Percentiles rank a stretch among this genome's conserved stretches.
phyloP scores from a whole-genome alignment of 2,113 vertebrate genomes.

The Columba livia region DNA sequence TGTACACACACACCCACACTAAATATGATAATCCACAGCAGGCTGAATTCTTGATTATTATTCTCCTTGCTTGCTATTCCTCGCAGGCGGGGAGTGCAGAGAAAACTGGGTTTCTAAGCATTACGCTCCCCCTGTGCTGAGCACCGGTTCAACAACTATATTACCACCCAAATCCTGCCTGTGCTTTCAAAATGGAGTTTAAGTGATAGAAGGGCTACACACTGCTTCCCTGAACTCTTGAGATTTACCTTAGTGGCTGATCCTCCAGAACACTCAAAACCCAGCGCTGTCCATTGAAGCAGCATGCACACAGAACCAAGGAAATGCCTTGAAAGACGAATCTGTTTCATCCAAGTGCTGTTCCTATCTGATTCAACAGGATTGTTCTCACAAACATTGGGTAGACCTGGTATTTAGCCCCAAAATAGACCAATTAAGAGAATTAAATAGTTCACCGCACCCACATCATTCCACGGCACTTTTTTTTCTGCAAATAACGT shows the following conservation, averaged over 20 bases:
- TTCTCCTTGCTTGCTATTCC: not conserved
- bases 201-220: not conserved
- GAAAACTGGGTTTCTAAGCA: not conserved
- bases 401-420: not conserved
- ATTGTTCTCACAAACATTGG: not conserved
- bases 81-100: not conserved
- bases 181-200: not conserved
- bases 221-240: not conserved
- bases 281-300: not conserved
- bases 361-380: not conserved
- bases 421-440: not conserved
- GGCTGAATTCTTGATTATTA: not conserved
- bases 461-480: not conserved
- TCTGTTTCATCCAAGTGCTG: not conserved
- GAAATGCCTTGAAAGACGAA: not conserved
- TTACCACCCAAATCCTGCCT: not conserved
- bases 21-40: not conserved
- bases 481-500: not conserved
- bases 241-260: not conserved
- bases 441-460: not conserved
- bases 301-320: not conserved
- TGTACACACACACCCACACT: not conserved
- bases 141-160: not conserved
- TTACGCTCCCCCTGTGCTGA: not conserved
- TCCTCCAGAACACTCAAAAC: not conserved